Evolutionary conservation across 2,113 vertebrate species (phyloP).

Genomic region (Podilymbus podiceps): DNA sequence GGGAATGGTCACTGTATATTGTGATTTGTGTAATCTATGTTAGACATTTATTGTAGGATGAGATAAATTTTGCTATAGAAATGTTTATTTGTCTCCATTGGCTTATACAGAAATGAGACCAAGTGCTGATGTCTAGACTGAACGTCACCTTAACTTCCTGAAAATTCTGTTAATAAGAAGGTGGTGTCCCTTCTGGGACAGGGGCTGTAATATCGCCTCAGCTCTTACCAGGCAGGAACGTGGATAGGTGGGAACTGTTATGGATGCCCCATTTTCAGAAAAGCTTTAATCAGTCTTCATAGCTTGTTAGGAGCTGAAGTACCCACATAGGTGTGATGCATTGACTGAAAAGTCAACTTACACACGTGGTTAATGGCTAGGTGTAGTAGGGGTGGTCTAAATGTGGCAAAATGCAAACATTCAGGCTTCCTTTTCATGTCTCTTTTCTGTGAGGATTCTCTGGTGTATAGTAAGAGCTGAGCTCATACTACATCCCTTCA

Average conservation of each 20-base stretch:
- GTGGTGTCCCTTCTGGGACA: neutral
- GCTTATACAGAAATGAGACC: neutral
- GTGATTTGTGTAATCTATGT: neutral
- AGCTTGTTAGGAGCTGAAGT: neutral
- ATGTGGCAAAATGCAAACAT: neutral
- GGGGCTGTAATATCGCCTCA: neutral
- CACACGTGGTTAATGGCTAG: neutral
- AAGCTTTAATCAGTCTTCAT: neutral
- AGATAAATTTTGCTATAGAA: neutral
- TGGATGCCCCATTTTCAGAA: neutral
- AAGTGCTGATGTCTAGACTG: neutral
- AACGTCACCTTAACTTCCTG: neutral
- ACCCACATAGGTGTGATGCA: neutral
- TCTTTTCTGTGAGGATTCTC: neutral
- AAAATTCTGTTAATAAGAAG: neutral
- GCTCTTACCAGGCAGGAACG: neutral
- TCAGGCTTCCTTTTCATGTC: neutral
- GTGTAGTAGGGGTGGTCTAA: neutral
- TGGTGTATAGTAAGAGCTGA: neutral
- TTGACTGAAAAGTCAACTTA: neutral
- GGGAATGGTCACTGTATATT: neutral
- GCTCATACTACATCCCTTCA: neutral
- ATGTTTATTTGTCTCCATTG: neutral
- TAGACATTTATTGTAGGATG: neutral
- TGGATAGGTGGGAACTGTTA: neutral